A percentile compares a stretch with the other conserved stretches of the same genome.
phyloP scores from a whole-genome alignment of 2,888 invertebrate species.

The Sipha maydis region DNA sequence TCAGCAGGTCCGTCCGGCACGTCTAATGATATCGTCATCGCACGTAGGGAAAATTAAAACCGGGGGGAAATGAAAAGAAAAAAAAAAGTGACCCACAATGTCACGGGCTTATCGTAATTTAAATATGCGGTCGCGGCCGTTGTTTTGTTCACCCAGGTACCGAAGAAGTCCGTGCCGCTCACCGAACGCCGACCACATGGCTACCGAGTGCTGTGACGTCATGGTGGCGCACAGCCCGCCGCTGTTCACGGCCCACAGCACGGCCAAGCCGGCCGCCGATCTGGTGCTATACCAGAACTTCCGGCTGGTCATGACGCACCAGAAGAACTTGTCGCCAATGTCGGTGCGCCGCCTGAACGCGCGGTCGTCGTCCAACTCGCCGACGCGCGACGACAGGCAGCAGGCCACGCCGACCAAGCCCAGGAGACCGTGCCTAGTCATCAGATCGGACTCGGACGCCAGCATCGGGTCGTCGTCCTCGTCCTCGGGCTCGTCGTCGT shows the following conservation, averaged over 20 bases:
- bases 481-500: slow-evolving; percentile 47
- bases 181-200: slow-evolving; percentile 1
- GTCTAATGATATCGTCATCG: background rate
- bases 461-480: slow-evolving; percentile 25
- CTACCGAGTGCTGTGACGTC: slow-evolving; percentile 64
- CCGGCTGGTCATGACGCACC: slow-evolving; percentile 42
- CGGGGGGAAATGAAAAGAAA: background rate
- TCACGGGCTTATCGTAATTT: background rate
- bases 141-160: slow-evolving; percentile 29
- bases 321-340: slow-evolving; percentile 51
- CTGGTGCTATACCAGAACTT: slow-evolving; percentile 67
- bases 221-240: slow-evolving; percentile 73
- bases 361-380: slow-evolving; percentile 65
- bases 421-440: slow-evolving; percentile 71
- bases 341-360: slow-evolving; percentile 64
- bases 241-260: slow-evolving; percentile 75
- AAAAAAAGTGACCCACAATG: background rate
- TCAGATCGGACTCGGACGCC: slow-evolving; percentile 66
- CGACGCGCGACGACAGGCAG: slow-evolving; percentile 66
- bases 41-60: background rate
- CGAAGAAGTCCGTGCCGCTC: background rate
- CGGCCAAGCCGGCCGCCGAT: slow-evolving; percentile 65
- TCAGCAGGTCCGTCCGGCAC: background rate
- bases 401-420: slow-evolving; percentile 66
- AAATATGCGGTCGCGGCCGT: slow-evolving; percentile 28